Percentiles rank a stretch among this genome's conserved stretches.
phyloP scores from a whole-genome alignment of 2,113 vertebrate species.

The Anas platyrhynchos region DNA sequence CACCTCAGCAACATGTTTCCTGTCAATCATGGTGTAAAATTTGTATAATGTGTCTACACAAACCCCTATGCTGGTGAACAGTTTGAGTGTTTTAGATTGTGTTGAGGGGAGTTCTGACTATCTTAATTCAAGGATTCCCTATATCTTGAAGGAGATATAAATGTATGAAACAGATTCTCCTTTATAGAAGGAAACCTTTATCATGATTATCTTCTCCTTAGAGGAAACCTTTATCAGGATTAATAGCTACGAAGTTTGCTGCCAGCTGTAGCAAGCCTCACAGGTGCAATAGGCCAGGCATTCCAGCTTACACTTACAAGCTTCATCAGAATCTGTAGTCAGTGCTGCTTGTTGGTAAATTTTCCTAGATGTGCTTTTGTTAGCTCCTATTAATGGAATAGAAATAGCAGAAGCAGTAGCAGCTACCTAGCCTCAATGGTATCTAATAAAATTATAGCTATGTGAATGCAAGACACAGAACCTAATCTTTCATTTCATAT shows the following conservation, averaged over 20 bases:
- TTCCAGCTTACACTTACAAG: not conserved
- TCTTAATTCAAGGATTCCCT: not conserved
- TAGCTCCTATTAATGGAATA: not conserved
- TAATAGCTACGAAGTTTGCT: not conserved
- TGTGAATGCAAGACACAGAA: not conserved
- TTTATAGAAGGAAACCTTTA: not conserved
- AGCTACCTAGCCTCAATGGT: too few species aligned
- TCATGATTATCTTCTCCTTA: not conserved
- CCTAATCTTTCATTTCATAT: not conserved
- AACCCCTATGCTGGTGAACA: not conserved
- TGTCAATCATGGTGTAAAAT: not conserved
- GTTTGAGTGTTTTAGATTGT: not conserved
- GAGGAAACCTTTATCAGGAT: not conserved
- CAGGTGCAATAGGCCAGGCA: not conserved
- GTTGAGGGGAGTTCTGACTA: not conserved
- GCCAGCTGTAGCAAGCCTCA: not conserved
- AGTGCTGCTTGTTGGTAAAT: not conserved
- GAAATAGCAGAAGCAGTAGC: not conserved
- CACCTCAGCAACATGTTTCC: rapidly evolving
- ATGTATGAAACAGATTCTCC: not conserved
- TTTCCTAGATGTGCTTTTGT: not conserved
- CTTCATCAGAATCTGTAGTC: not conserved
- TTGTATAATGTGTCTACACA: not conserved
- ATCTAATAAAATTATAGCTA: not conserved
- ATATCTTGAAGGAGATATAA: not conserved